phyloP scores from a whole-genome alignment of 2,888 invertebrate species.

The Anoplius nigerrimus region DNA sequence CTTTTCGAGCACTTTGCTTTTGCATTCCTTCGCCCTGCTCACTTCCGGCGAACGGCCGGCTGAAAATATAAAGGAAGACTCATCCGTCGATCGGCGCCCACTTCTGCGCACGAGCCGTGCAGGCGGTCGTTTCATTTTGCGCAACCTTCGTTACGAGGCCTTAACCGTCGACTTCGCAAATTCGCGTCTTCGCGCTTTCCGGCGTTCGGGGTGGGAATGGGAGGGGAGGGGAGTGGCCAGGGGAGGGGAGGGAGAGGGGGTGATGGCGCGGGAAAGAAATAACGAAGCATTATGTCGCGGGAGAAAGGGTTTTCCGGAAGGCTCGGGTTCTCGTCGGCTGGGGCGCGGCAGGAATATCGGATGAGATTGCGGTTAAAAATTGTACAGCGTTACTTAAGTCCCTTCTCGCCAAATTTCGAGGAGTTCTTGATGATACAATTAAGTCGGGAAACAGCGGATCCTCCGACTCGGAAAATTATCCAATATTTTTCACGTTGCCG shows the following conservation, averaged over 20 bases:
- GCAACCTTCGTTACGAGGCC: too few relatives aligned
- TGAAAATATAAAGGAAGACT: constrained; percentile 21
- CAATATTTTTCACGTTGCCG: constrained; percentile 71
- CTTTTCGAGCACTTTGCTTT: constrained; percentile 52
- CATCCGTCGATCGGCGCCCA: too few relatives aligned
- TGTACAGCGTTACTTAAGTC: constrained; percentile 71
- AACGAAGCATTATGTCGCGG: not conserved
- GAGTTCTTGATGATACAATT: constrained; percentile 74
- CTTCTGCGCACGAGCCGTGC: too few relatives aligned
- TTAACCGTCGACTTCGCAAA: not conserved
- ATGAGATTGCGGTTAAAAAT: constrained; percentile 74
- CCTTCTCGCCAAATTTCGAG: constrained; percentile 54
- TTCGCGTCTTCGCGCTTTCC: not conserved
- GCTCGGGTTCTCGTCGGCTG: constrained; percentile 24
- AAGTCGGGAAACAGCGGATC: constrained; percentile 68
- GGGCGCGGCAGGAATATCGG: constrained; percentile 56
- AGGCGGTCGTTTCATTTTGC: not conserved
- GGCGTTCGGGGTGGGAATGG: too few relatives aligned
- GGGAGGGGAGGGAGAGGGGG: not conserved
- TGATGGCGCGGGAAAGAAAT: too few relatives aligned
- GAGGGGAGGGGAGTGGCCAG: too few relatives aligned
- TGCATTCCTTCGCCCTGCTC: constrained; percentile 63
- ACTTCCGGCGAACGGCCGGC: constrained; percentile 44
- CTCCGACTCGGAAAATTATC: constrained; percentile 73
- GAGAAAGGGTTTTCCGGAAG: not conserved